Base-by-base conservation (phyloP, 2,113 vertebrate genomes). In the Oncorhynchus mykiss region DNA sequence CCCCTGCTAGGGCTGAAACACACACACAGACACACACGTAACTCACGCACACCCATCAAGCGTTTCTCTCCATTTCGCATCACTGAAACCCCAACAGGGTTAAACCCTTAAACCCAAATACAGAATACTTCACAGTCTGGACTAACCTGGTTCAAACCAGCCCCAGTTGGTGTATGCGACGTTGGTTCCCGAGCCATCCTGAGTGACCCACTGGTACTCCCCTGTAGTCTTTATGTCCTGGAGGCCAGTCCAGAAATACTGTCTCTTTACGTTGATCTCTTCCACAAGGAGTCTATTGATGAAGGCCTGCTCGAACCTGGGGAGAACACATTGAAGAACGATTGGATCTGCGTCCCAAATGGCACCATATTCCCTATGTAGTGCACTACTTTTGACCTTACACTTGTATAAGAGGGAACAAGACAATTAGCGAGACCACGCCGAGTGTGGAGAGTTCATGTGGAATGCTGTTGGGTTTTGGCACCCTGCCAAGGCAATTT, bases 261-360 rank as follows among this genome's bases (percentile, higher is more conserved):
- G 93, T 72, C 88, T 78, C 73, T 88, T 79, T 74, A 74, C 84
- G 60, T 82, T 84, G 1, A 88, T 90, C 9, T 96, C 84, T 51
- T 95, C 93, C 79, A 86, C 91, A 48, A 99, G 95, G 16, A 99
- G 89, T 72, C 88, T 92, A 87, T 93, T 99, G 87, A 99, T 91
- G 78, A 94, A 99, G 80, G 95, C 95, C 92, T 99, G 97, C 72
- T 99, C 98, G 91, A 98, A 98, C 85, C 98, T 99, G 91, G 87
- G 70, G 67, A n/a, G 48, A 29, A 24, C 18, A 57, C 34, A 49
- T 59, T 54, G 4, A 75, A 2, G 57, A 2, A 67, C 8, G 54
- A 11, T 14, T 3, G 20, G 24, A 16, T 1, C 3, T 18, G 51
- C 16, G 3, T 9, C 49, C 49, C 12, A 54, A 54, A 54, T 18